These are phyloP conservation scores for Neoarius graeffei DNA, from an alignment of 2,113 vertebrate genomes.

Conservation along the genomic window DNA sequence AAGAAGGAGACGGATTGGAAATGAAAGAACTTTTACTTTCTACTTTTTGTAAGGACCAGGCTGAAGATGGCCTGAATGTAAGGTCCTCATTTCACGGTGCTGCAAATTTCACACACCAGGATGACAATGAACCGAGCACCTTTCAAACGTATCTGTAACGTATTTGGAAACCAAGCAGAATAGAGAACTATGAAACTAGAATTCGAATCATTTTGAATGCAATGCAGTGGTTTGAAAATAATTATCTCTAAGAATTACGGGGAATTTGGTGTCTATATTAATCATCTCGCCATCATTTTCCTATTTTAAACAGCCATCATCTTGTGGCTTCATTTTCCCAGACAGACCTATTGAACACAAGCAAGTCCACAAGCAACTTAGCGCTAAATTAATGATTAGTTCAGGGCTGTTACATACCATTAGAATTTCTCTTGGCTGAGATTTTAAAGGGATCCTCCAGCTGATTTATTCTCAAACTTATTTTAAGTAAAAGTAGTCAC, in stretches of 20 bases:
- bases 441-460: neutral
- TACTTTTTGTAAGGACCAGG: slow-evolving; percentile 1
- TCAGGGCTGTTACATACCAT: neutral
- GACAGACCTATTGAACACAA: neutral
- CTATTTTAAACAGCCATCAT: neutral
- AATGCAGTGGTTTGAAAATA: slow-evolving; percentile 19
- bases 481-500: no score
- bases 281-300: slow-evolving; percentile 18
- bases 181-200: neutral
- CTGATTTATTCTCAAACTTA: no score
- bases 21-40: neutral
- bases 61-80: slow-evolving; percentile 67
- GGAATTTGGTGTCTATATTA: slow-evolving; percentile 12
- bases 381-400: neutral
- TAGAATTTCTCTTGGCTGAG: neutral
- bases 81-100: slow-evolving; percentile 67
- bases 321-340: neutral
- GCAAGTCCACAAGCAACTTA: neutral
- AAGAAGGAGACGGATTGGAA: slow-evolving; percentile 7
- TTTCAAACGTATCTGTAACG: slow-evolving; percentile 38
- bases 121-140: slow-evolving; percentile 16
- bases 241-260: neutral
- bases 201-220: slow-evolving; percentile 25
- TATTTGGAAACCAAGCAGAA: neutral
- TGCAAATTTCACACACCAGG: slow-evolving; percentile 53